Conservation (phyloP, 2,113 vertebrate species). For the Mus spicilegus region DNA sequence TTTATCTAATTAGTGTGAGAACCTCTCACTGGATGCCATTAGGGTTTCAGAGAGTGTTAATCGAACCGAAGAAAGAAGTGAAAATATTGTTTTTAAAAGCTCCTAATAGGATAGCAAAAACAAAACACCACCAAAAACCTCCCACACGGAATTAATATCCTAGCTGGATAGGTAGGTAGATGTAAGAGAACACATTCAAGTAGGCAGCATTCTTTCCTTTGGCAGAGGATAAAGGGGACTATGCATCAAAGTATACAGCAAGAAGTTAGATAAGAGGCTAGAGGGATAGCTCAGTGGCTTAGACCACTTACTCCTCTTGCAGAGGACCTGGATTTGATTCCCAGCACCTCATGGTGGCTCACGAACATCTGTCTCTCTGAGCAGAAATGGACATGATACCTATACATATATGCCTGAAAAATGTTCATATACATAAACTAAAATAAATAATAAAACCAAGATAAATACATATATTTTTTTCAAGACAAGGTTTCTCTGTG, state of each 20-base stretch:
- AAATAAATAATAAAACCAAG: not conserved
- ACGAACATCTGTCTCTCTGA: not conserved
- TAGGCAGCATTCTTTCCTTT: not conserved
- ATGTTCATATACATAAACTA: not conserved
- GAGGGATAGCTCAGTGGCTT: not conserved
- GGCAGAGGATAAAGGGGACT: not conserved
- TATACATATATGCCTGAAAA: not conserved
- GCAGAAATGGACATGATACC: not conserved
- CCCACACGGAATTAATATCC: not conserved
- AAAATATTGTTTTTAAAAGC: not conserved
- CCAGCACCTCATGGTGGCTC: not conserved
- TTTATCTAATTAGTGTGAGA: slow-evolving; percentile 49
- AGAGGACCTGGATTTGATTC: not conserved
- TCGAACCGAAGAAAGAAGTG: not conserved
- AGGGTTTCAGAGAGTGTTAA: slow-evolving; percentile 39
- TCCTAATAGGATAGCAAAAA: slow-evolving; percentile 27
- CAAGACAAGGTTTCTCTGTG: too few relatives aligned
- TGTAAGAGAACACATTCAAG: not conserved
- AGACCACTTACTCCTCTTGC: not conserved
- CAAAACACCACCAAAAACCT: not conserved
- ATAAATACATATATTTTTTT: not conserved
- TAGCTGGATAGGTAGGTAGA: not conserved
- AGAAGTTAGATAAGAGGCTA: not conserved
- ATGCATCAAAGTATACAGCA: not conserved
- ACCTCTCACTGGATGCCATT: slow-evolving; percentile 30